These are phyloP conservation scores for Chinchilla lanigera DNA, from an alignment of 2,113 vertebrate genomes.

Conservation along the genomic window DNA sequence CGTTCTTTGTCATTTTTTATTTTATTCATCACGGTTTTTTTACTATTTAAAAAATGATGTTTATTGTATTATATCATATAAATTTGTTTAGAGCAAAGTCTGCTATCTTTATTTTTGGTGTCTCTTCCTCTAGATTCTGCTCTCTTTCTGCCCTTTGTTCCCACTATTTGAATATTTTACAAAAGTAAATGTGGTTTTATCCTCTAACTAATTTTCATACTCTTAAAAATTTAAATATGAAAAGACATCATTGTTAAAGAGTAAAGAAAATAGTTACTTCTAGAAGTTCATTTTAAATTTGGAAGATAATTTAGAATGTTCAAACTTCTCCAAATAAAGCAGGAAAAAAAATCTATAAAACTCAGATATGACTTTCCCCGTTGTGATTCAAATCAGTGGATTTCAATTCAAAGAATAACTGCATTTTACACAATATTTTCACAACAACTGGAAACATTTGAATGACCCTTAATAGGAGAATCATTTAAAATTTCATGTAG, in stretches of 20 bases:
- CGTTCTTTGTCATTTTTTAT: not conserved
- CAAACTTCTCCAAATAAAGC: not conserved
- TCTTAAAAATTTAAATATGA: not conserved
- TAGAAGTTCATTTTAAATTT: not conserved
- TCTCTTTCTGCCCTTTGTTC: not conserved
- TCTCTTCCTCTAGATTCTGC: not conserved
- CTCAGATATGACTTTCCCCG: not conserved
- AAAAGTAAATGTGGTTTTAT: not conserved
- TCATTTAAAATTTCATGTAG: conserved; percentile 70
- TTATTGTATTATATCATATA: not conserved
- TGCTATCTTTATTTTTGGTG: not conserved
- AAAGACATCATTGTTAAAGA: not conserved
- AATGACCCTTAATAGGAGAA: not conserved
- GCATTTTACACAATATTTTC: not conserved
- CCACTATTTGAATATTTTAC: not conserved
- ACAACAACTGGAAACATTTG: not conserved
- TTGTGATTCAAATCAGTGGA: not conserved
- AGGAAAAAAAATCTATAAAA: not conserved
- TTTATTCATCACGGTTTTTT: not conserved
- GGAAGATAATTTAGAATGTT: not conserved
- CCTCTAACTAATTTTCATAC: not conserved
- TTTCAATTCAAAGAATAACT: conserved; percentile 50
- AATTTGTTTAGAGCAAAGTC: not conserved
- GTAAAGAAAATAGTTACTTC: not conserved
- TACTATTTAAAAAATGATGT: not conserved